Percentiles rank a stretch among this genome's conserved stretches.
Evolutionary conservation across 2,113 vertebrate species (phyloP).

Genomic region (Helogale parvula): DNA sequence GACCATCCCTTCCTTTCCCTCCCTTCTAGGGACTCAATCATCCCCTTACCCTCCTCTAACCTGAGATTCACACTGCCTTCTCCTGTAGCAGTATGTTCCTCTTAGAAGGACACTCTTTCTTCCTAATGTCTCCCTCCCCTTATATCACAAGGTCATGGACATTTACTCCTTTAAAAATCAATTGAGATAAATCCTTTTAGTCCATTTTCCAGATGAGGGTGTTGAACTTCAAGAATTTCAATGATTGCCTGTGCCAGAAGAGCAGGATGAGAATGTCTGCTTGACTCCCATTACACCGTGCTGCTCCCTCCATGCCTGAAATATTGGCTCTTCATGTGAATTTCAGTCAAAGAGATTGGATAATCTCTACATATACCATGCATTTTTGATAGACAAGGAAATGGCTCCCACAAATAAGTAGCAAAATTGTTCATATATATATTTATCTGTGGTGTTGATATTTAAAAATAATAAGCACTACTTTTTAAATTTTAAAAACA

Average conservation of each 20-base stretch:
- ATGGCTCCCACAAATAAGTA: neutral
- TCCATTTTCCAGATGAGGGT: neutral
- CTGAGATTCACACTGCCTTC: neutral
- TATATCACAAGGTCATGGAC: neutral
- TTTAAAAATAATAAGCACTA: neutral
- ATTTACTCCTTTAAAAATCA: neutral
- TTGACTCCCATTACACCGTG: neutral
- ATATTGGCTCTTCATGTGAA: neutral
- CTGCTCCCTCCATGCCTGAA: neutral
- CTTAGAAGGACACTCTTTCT: neutral
- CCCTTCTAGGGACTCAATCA: neutral
- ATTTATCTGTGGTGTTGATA: neutral
- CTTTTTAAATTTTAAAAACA: neutral
- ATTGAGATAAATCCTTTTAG: neutral
- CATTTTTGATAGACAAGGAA: neutral
- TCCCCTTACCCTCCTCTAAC: neutral
- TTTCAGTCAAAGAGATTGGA: neutral
- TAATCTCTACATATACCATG: neutral
- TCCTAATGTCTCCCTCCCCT: neutral
- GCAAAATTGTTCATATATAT: neutral
- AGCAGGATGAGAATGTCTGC: neutral
- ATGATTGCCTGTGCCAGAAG: neutral
- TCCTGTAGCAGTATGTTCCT: neutral
- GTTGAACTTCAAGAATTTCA: neutral
- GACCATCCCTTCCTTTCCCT: neutral